Conservation (phyloP, 2,113 vertebrate genomes). For the Pseudopodoces humilis region DNA sequence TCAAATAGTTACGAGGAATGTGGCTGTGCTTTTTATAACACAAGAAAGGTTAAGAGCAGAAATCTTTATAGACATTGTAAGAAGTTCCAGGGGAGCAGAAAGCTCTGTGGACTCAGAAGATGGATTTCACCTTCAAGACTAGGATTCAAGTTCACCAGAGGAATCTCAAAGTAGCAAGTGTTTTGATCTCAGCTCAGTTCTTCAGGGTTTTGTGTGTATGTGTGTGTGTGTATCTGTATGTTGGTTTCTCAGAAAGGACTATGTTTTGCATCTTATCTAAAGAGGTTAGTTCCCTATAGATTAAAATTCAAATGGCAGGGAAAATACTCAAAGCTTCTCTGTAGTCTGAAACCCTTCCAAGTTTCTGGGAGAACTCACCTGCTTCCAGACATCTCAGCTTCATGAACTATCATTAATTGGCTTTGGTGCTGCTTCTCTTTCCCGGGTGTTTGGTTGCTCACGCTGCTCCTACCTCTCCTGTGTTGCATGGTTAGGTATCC, state of each 20-base stretch:
- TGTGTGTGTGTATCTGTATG: background rate
- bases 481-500: accelerated
- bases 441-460: background rate
- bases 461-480: background rate
- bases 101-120: slow-evolving; percentile 67
- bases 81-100: slow-evolving; percentile 73
- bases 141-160: slow-evolving; percentile 66
- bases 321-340: background rate
- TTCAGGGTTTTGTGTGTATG: slow-evolving; percentile 17
- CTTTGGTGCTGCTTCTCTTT: background rate
- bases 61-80: slow-evolving; percentile 77
- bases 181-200: slow-evolving; percentile 44
- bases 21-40: slow-evolving; percentile 78
- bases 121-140: slow-evolving; percentile 76
- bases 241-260: slow-evolving; percentile 6
- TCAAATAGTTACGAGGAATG: slow-evolving; percentile 78
- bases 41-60: slow-evolving; percentile 79
- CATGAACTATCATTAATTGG: background rate
- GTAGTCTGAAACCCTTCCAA: background rate
- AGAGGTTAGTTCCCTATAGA: slow-evolving; percentile 30
- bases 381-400: background rate
- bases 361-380: background rate
- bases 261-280: slow-evolving; percentile 59
- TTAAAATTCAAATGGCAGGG: background rate
- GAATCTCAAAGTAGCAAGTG: slow-evolving; percentile 57